Evolutionary conservation across 2,113 vertebrate genomes (phyloP).

Genomic region (Mustelus asterias): DNA sequence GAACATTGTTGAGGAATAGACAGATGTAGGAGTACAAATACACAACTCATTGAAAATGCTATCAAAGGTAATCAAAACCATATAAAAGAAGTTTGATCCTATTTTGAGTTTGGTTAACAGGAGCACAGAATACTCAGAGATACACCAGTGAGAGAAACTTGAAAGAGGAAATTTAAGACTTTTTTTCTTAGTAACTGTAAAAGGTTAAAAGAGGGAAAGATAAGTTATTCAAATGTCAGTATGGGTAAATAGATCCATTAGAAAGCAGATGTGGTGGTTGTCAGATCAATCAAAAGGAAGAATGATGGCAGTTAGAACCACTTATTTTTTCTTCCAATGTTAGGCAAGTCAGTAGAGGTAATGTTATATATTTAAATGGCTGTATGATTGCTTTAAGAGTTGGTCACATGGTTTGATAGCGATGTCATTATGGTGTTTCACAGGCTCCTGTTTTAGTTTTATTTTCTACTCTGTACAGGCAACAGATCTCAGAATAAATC

Average conservation of each 20-base stretch:
- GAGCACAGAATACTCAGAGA: neutral
- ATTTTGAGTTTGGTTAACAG: neutral
- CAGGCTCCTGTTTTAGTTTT: too few relatives aligned
- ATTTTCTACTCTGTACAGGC: too few relatives aligned
- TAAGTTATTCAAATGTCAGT: neutral
- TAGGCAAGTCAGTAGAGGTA: neutral
- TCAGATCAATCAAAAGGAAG: neutral
- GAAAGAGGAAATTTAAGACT: neutral
- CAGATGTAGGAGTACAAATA: neutral
- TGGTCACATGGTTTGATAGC: too few relatives aligned
- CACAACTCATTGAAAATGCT: neutral
- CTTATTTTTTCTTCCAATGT: neutral
- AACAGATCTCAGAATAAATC: too few relatives aligned
- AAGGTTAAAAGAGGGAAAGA: neutral
- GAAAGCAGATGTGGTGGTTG: neutral
- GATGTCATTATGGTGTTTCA: too few relatives aligned
- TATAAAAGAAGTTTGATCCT: neutral
- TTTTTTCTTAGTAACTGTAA: neutral
- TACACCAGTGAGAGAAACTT: neutral
- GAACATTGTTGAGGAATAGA: neutral
- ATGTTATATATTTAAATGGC: neutral
- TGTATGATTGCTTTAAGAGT: too few relatives aligned
- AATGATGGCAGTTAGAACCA: neutral
- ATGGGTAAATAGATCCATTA: neutral
- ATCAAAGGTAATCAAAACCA: neutral